Evolutionary conservation across 2,888 invertebrate genomes (phyloP), one percentile per base, ranked within the genome.

Genomic region (Atherix ibis): DNA sequence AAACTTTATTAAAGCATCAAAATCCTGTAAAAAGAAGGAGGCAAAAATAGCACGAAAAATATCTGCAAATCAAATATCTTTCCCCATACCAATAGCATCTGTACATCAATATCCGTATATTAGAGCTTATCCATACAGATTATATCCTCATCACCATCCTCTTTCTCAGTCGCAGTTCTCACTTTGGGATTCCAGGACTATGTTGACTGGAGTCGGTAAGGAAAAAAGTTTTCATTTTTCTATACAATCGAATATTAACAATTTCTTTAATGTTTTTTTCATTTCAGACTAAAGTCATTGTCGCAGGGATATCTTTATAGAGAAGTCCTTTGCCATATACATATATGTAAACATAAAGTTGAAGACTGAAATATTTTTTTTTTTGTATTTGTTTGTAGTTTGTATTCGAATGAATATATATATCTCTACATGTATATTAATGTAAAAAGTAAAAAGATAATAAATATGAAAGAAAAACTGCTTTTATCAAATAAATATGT

Each of bases 1-100:
- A 31, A 76, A 75, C 53, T 76, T 76, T 48, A 74, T 70, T 26
- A 73, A 73, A 52, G 64, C 67, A 49, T 61, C 64, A 8, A 44
- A 43, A 34, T 46, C 48, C 34, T 30, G 30, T 14, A 58, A 55
- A 26, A 32, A 33, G 27, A 31, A 40, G 22, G 35, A 35, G 18
- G 26, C 28, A 6, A 38, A 36, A 22, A 28, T 34, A 42, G 48
- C 51, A 6, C 53, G 58, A n/a, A 58, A 58, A 47, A 58, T 58
- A 28, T 58, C 58, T 31, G 54, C 56, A 16, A 57, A 58, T 26
- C 54, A 56, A 37, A 46, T 48, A 31, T 43, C 56, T 32, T 48
- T 55, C 16, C 58, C 58, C 4, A 49, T 56, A 24, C 58, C 58
- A 16, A 53, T 58, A 19, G 58, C 57, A 34, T 51, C 58, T 16